Evolutionary conservation across 2,888 invertebrate genomes (phyloP), one percentile per base, ranked within the genome.

Genomic region (Pseudoips prasinana): DNA sequence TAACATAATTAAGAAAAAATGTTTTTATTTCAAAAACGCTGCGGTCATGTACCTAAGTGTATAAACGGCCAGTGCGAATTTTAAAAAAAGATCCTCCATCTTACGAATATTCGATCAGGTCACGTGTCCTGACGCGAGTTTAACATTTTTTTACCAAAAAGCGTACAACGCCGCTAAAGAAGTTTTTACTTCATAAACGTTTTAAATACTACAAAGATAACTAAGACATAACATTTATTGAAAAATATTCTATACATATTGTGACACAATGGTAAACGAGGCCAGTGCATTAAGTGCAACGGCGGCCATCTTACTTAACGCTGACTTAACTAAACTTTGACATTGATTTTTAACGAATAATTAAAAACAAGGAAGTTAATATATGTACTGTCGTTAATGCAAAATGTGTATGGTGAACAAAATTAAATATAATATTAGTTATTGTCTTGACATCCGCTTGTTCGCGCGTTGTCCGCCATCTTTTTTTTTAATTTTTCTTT

Each of bases 321-420:
- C 74, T 76, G 74, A 74, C 46, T 35, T 18, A 10, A 55, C 64
- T 37, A 43, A 54, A 54, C 58, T 51, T 39, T 66, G 73, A 69
- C 77, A 74, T 74, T 77, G 71, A 67, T 67, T 41, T 58, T 51
- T 42, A 60, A 71, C 53, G 43, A 69, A 71, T 72, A 73, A 73
- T 64, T 63, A 53, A 56, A 20, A 68, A 64, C 59, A 64, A 64
- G 69, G 65, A 65, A 62, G 56, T 55, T 18, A 29, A 10, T 38
- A 18, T 54, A 50, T 62, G 49, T 39, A 44, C 40, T 58, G 42
- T 48, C 22, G 28, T 45, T 30, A 43, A 32, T 26, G 25, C 27
- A 43, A 58, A 46, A 43, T 45, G 40, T 49, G 24, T 39, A 59
- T 28, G 47, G 31, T 50, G 20, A 20, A 20, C 20, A 20, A 20